phyloP scores from a whole-genome alignment of 2,888 invertebrate species.

The Tetramorium bicarinatum region DNA sequence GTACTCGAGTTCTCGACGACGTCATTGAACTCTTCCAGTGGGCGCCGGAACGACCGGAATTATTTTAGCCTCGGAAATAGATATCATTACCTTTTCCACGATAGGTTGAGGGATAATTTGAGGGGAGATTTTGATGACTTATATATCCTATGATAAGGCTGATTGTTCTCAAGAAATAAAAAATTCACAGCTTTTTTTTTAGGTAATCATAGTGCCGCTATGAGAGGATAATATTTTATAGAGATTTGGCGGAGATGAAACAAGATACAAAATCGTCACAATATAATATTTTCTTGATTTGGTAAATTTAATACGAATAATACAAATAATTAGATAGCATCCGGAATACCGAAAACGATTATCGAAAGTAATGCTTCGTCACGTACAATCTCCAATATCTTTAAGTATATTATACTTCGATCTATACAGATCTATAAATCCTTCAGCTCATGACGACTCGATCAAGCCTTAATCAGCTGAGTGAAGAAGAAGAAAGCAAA shows the following conservation, averaged over 20 bases:
- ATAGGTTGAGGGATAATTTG: conserved; percentile 12
- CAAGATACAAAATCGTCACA: background rate
- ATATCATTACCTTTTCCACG: conserved; percentile 15
- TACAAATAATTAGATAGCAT: background rate
- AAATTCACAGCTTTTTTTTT: background rate
- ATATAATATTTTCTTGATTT: too few relatives aligned
- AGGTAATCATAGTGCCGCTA: background rate
- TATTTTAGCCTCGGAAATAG: conserved; percentile 45
- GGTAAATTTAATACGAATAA: background rate
- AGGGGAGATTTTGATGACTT: background rate
- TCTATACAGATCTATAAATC: conserved; percentile 18
- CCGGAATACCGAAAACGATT: background rate
- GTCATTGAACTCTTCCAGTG: conserved; percentile 80
- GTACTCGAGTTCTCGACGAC: conserved; percentile 68
- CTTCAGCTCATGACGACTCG: background rate
- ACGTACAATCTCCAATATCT: background rate
- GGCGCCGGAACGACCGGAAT: conserved; percentile 62
- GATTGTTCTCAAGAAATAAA: background rate
- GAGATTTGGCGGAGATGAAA: background rate
- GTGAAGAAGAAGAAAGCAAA: conserved; percentile 23
- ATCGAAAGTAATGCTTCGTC: background rate
- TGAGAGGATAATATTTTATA: background rate
- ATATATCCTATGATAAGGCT: background rate
- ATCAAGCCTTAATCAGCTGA: conserved; percentile 1
- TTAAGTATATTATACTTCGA: conserved; percentile 20